These are phyloP conservation scores for Calliopum simillimum DNA, from an alignment of 2,888 invertebrate genomes.

Conservation along the genomic window DNA sequence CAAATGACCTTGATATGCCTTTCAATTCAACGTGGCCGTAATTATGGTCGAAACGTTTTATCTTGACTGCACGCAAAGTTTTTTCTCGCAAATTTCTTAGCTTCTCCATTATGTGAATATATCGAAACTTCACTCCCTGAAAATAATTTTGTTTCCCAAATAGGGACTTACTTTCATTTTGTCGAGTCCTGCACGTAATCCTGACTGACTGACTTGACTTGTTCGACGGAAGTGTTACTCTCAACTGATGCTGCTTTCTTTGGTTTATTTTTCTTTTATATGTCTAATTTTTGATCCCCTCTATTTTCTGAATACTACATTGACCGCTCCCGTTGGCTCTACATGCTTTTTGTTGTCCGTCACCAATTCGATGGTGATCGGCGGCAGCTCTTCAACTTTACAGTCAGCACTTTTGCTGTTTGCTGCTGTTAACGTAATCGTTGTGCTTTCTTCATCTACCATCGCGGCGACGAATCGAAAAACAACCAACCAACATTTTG, in stretches of 20 bases:
- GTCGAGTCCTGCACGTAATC: constrained; percentile 26
- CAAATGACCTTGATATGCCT: no score
- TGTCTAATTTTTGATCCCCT: constrained; percentile 22
- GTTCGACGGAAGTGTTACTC: constrained; percentile 29
- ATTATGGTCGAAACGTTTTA: no score
- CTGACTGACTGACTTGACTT: constrained; percentile 15
- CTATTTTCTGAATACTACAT: not conserved
- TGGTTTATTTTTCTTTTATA: constrained; percentile 55
- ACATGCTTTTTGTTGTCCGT: no score
- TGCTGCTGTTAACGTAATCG: not conserved
- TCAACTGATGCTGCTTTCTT: constrained; percentile 55
- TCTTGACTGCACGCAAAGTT: no score
- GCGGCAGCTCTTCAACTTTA: not conserved
- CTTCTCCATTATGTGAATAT: no score
- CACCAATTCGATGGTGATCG: not conserved
- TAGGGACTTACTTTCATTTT: constrained; percentile 53
- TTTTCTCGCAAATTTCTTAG: no score
- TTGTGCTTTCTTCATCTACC: no score
- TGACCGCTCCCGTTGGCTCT: no score
- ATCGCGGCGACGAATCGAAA: no score
- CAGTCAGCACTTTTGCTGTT: not conserved
- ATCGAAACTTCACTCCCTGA: not conserved
- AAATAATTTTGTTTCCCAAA: not conserved
- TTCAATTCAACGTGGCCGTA: no score
- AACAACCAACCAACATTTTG: no score